Evolutionary conservation across 2,888 invertebrate genomes (phyloP).

Genomic region (Craniophora ligustri): DNA sequence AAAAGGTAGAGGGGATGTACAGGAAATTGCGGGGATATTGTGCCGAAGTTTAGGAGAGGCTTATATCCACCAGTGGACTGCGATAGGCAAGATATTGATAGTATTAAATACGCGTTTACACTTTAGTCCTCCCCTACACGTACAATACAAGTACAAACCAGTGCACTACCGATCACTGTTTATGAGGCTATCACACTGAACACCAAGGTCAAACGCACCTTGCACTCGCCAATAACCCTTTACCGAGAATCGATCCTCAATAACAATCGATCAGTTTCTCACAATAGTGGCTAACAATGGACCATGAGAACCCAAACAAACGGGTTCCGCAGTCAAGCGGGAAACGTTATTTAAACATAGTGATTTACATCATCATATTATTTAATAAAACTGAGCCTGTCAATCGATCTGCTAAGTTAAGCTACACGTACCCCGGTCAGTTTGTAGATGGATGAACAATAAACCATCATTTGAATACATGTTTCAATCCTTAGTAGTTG

Average conservation of each 20-base stretch:
- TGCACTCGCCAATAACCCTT: not conserved
- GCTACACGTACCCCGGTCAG: not conserved
- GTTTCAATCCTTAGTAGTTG: too few relatives aligned
- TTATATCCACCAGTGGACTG: too few relatives aligned
- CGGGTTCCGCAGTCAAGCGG: slow-evolving; percentile 20
- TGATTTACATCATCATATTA: not conserved
- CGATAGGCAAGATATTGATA: too few relatives aligned
- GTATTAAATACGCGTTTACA: too few relatives aligned
- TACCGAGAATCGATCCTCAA: slow-evolving; percentile 23
- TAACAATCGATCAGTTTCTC: slow-evolving; percentile 44
- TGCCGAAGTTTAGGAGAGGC: too few relatives aligned
- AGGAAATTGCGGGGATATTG: too few relatives aligned
- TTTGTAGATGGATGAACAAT: too few relatives aligned
- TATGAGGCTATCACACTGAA: not conserved
- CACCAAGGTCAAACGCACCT: not conserved
- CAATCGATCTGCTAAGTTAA: not conserved
- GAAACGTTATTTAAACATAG: not conserved
- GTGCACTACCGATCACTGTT: not conserved
- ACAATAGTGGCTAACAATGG: slow-evolving; percentile 52
- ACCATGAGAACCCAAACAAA: slow-evolving; percentile 40
- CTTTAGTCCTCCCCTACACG: too few relatives aligned
- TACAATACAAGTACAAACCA: too few relatives aligned
- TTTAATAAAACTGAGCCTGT: not conserved
- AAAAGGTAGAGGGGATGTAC: too few relatives aligned
- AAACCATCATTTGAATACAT: too few relatives aligned